phyloP scores from a whole-genome alignment of 2,888 invertebrate genomes.

The Xanthorhoe designata region DNA sequence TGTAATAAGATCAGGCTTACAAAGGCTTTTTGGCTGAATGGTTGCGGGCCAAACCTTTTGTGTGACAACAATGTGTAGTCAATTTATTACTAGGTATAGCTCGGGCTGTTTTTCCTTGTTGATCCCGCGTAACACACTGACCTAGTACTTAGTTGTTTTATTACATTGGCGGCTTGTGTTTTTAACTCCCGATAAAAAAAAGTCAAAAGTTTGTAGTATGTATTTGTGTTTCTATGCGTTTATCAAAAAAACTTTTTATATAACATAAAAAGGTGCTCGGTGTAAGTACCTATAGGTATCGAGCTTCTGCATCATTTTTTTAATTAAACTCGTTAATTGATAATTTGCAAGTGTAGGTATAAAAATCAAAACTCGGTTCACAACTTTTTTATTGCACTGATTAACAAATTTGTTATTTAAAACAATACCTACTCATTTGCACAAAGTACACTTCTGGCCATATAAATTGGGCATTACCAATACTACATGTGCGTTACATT shows the following conservation, averaged over 20 bases:
- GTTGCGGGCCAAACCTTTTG: slow-evolving; percentile 13
- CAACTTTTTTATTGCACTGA: slow-evolving; percentile 79
- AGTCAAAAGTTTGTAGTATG: too few species aligned
- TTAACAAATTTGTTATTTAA: slow-evolving; percentile 63
- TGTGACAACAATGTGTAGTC: slow-evolving; percentile 20
- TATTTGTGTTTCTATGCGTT: too few species aligned
- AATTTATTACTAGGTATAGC: slow-evolving; percentile 26
- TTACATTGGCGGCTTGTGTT: neutral
- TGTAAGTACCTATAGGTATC: too few species aligned
- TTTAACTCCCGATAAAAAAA: too few species aligned
- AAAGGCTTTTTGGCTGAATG: slow-evolving; percentile 17
- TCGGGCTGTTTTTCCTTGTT: slow-evolving; percentile 13
- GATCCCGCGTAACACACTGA: neutral
- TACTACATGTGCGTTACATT: slow-evolving; percentile 16
- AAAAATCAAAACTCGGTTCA: slow-evolving; percentile 60
- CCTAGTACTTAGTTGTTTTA: neutral
- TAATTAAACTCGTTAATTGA: too few species aligned
- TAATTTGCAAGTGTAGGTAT: too few species aligned
- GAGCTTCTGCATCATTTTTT: too few species aligned
- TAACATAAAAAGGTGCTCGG: too few species aligned
- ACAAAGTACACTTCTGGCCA: slow-evolving; percentile 24
- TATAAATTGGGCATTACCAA: slow-evolving; percentile 15
- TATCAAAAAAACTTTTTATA: too few species aligned
- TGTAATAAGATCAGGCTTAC: slow-evolving; percentile 22
- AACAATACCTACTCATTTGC: neutral